phyloP scores from a whole-genome alignment of 1,140 invertebrate genomes.

The Drosophila triauraria region DNA sequence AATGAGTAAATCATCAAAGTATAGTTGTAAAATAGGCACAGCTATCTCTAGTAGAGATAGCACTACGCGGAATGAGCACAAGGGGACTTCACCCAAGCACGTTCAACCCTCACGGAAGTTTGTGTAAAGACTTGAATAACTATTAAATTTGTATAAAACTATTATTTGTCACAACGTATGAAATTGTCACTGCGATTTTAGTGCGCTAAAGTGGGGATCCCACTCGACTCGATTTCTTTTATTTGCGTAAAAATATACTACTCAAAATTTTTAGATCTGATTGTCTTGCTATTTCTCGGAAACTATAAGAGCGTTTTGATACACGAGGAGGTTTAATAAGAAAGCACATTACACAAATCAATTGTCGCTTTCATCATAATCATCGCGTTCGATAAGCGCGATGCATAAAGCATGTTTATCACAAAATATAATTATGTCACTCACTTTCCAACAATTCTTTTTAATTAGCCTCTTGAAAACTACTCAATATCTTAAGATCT shows the following conservation, averaged over 20 bases:
- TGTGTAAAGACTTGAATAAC: conserved; percentile 2
- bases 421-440: too few relatives aligned
- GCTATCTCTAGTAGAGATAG: not conserved
- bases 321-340: too few relatives aligned
- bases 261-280: not conserved
- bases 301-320: not conserved
- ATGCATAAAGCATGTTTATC: too few relatives aligned
- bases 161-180: not conserved
- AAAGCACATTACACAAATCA: not conserved
- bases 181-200: not conserved
- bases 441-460: too few relatives aligned
- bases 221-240: too few relatives aligned
- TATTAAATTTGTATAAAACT: too few relatives aligned
- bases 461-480: too few relatives aligned
- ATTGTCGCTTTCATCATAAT: not conserved
- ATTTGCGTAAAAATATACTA: not conserved
- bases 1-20: not conserved
- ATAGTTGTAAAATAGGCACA: not conserved
- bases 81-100: not conserved
- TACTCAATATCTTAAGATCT: too few relatives aligned
- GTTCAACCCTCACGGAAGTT: conserved; percentile 1
- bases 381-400: too few relatives aligned
- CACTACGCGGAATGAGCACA: not conserved
- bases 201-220: not conserved
- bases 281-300: not conserved